Conservation (phyloP, 2,888 invertebrate species). For the Drosophila niveifrons region DNA sequence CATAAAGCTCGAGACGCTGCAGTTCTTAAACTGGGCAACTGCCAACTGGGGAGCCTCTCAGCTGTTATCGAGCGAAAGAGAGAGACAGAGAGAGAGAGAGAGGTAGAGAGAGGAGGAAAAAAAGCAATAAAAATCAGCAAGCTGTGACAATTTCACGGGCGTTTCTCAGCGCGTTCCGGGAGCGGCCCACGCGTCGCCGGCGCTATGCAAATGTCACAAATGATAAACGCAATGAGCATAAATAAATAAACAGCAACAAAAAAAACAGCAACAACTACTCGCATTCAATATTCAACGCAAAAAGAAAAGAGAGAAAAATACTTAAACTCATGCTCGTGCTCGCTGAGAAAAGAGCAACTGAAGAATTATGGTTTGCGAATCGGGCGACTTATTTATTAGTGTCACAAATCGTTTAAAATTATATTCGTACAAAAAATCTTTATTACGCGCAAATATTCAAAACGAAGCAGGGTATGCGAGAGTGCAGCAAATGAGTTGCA, state of each 20-base stretch:
- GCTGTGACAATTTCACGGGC: slow-evolving; percentile 78
- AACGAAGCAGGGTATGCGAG: not conserved
- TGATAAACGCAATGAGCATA: slow-evolving; percentile 82
- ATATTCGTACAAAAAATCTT: slow-evolving; percentile 32
- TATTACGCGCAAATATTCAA: not conserved
- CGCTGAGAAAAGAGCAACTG: not conserved
- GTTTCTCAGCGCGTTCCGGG: slow-evolving; percentile 44
- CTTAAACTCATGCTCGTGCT: slow-evolving; percentile 6
- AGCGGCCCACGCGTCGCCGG: slow-evolving; percentile 69
- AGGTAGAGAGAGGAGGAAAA: slow-evolving; percentile 6
- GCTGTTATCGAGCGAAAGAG: not conserved
- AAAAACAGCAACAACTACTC: slow-evolving; percentile 26
- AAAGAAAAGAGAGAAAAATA: slow-evolving; percentile 5
- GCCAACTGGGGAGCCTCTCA: slow-evolving; percentile 19
- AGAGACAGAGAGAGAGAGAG: not conserved
- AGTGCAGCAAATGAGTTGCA: not conserved
- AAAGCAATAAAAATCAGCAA: slow-evolving; percentile 68
- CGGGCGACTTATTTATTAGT: slow-evolving; percentile 75
- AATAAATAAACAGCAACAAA: slow-evolving; percentile 68
- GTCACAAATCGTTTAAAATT: slow-evolving; percentile 77
- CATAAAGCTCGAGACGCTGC: slow-evolving; percentile 60
- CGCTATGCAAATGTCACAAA: slow-evolving; percentile 82
- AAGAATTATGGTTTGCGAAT: slow-evolving; percentile 54
- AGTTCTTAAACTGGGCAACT: slow-evolving; percentile 49
- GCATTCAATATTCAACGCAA: slow-evolving; percentile 10